A percentile compares a stretch with the other conserved stretches of the same genome.
Evolutionary conservation across 2,113 vertebrate genomes (phyloP).

Genomic region (Myodes glareolus): DNA sequence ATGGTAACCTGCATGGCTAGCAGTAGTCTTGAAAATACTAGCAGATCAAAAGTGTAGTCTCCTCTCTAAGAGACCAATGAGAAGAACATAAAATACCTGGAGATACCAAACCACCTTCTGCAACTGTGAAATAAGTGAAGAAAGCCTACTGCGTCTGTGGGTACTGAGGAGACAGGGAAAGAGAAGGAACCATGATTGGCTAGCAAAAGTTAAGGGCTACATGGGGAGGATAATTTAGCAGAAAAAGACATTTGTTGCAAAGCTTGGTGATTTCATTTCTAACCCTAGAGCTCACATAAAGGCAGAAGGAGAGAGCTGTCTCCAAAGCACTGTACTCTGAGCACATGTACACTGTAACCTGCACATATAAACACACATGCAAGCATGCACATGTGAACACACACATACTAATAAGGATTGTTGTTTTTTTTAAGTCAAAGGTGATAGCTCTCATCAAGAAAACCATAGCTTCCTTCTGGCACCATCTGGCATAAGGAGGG

Average conservation of each 20-base stretch:
- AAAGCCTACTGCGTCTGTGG: neutral
- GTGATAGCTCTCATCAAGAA: slow-evolving; percentile 12
- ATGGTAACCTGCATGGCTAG: neutral
- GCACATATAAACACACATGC: neutral
- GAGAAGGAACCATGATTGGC: neutral
- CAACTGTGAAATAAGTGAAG: neutral
- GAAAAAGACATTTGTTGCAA: neutral
- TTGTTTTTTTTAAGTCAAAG: neutral
- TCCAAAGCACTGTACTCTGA: neutral
- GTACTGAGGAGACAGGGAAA: slow-evolving; percentile 21
- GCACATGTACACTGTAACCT: neutral
- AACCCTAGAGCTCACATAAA: neutral
- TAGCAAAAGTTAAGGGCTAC: neutral
- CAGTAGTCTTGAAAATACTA: neutral
- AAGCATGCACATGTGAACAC: too few relatives aligned
- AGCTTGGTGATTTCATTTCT: neutral
- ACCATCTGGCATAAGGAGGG: slow-evolving; percentile 48
- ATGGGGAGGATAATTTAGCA: neutral
- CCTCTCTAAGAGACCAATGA: neutral
- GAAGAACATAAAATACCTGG: neutral
- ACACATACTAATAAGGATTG: neutral
- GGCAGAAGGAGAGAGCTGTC: neutral
- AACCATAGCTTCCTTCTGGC: slow-evolving; percentile 37
- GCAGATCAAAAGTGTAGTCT: slow-evolving; percentile 16
- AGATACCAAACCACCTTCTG: slow-evolving; percentile 20